These are phyloP conservation scores for Melanostoma scalare DNA, from an alignment of 2,888 invertebrate species.

Conservation along the genomic window DNA sequence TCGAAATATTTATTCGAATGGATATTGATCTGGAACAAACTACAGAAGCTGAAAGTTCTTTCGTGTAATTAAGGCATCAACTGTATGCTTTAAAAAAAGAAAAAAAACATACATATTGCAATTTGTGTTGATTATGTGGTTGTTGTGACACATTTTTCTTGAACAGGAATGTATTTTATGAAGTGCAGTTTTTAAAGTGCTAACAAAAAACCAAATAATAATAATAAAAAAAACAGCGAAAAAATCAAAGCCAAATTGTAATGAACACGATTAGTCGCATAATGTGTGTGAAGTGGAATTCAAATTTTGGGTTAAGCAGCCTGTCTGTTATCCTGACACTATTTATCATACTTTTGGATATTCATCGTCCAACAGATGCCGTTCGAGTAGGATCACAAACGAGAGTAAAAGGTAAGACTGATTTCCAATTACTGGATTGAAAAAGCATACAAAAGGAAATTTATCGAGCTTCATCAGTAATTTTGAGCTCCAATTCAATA, in stretches of 20 bases:
- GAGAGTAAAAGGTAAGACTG: conserved; percentile 84
- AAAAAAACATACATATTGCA: conserved; percentile 4
- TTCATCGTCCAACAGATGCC: conserved; percentile 77
- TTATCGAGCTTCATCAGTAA: no score
- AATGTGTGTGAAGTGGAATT: conserved; percentile 80
- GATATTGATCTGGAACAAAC: conserved; percentile 11
- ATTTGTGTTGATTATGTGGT: conserved; percentile 43
- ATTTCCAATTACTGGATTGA: not conserved
- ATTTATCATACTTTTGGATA: conserved; percentile 76
- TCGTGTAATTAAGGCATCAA: conserved; percentile 1
- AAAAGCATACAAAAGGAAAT: no score
- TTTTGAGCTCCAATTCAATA: no score
- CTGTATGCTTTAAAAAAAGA: conserved; percentile 9
- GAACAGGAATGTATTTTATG: conserved; percentile 41
- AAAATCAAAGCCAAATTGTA: conserved; percentile 34
- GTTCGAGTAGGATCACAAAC: conserved; percentile 84
- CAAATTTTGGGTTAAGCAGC: conserved; percentile 76
- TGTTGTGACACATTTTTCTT: conserved; percentile 33
- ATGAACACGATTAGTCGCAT: conserved; percentile 62
- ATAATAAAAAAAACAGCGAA: conserved; percentile 34
- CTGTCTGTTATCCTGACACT: conserved; percentile 75
- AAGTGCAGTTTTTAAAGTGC: conserved; percentile 51
- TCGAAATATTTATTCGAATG: conserved; percentile 34
- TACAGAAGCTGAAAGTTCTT: conserved; percentile 26
- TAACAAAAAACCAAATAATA: conserved; percentile 30